Evolutionary conservation across 2,888 invertebrate species (phyloP).

Genomic region (Lithodes maja): DNA sequence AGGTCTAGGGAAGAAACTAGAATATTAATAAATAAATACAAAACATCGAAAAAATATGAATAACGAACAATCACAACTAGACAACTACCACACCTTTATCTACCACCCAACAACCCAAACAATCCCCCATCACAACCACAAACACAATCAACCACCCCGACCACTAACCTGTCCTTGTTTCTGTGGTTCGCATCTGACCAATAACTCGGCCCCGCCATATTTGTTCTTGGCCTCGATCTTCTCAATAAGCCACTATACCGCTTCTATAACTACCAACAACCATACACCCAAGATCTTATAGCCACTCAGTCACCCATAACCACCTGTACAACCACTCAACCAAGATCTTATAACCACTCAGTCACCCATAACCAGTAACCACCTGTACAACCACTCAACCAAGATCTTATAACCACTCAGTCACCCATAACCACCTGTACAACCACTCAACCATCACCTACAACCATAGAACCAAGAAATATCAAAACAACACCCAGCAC

Average conservation of each 20-base stretch:
- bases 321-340: neutral
- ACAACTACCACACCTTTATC: neutral
- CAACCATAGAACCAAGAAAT: too few species aligned
- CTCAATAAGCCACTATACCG: constrained; percentile 78
- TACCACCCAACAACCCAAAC: neutral
- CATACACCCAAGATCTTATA: neutral
- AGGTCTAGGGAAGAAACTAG: too few species aligned
- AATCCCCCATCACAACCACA: neutral
- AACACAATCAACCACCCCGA: neutral
- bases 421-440: too few species aligned
- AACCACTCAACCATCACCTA: too few species aligned
- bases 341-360: too few species aligned
- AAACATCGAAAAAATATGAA: too few species aligned
- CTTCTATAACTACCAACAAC: constrained; percentile 71
- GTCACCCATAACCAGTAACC: too few species aligned
- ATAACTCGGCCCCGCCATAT: constrained; percentile 78
- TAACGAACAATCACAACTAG: too few species aligned
- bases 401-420: too few species aligned
- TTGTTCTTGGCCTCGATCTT: constrained; percentile 77
- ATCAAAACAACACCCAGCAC: too few species aligned
- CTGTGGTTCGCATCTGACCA: constrained; percentile 77
- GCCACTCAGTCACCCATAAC: neutral
- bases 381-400: too few species aligned
- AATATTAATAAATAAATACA: too few species aligned
- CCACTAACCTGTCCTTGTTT: constrained; percentile 72